A percentile compares a stretch with the other conserved stretches of the same genome.
Evolutionary conservation across 2,113 vertebrate genomes (phyloP).

Genomic region (Oncorhynchus tshawytscha): DNA sequence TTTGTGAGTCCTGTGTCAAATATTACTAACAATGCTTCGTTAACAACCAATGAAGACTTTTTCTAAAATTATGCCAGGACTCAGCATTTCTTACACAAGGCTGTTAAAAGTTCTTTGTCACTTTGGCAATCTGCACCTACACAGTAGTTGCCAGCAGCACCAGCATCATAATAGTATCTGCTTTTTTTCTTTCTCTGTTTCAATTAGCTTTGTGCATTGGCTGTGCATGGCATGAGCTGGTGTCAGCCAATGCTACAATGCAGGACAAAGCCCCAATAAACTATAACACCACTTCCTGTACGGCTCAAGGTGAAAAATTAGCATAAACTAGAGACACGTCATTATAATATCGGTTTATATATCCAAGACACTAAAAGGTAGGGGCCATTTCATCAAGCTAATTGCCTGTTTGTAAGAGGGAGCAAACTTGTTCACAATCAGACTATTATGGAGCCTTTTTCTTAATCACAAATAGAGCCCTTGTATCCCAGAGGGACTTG

Average conservation of each 20-base stretch:
- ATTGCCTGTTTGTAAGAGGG: conserved; percentile 96
- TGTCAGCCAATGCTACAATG: conserved; percentile 19
- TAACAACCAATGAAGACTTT: no score
- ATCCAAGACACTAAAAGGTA: conserved; percentile 79
- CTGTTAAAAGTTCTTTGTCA: neutral
- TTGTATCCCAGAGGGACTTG: conserved; percentile 85
- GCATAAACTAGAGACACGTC: conserved; percentile 87
- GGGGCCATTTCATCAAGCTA: conserved; percentile 97
- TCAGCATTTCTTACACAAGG: conserved; percentile 21
- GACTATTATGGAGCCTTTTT: conserved; percentile 96
- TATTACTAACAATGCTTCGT: no score
- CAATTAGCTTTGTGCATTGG: conserved; percentile 12
- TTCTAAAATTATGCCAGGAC: conserved; percentile 37
- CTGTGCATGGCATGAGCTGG: conserved; percentile 18
- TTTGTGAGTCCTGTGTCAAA: no score
- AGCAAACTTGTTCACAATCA: conserved; percentile 94
- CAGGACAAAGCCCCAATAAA: conserved; percentile 44
- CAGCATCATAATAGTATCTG: conserved; percentile 9
- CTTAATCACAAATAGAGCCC: conserved; percentile 88
- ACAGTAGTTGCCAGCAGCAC: conserved; percentile 43
- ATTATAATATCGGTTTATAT: conserved; percentile 91
- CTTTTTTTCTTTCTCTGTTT: conserved; percentile 15
- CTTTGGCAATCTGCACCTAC: conserved; percentile 20
- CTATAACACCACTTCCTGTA: conserved; percentile 60
- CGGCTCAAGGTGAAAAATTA: conserved; percentile 88